A percentile compares a stretch with the other conserved stretches of the same genome.
These are phyloP conservation scores for Thelaira solivaga DNA, from an alignment of 2,888 invertebrate species.

Conservation along the genomic window DNA sequence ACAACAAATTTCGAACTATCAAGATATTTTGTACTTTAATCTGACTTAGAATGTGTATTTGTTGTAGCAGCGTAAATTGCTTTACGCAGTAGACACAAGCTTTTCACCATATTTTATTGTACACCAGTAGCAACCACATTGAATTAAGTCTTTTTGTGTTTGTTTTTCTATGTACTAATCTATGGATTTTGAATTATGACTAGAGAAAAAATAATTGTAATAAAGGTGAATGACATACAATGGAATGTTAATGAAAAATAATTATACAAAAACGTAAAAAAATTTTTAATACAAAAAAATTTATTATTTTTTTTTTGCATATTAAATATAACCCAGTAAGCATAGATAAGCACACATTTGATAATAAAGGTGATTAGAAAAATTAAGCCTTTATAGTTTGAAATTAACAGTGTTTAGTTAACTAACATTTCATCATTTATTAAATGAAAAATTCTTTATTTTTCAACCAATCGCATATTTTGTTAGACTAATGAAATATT, in stretches of 20 bases:
- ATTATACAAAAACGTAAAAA: neutral
- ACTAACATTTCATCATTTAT: too few relatives aligned
- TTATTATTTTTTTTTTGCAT: neutral
- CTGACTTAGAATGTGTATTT: slow-evolving; percentile 18
- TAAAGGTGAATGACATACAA: slow-evolving; percentile 59
- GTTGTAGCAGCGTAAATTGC: neutral
- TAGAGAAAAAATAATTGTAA: slow-evolving; percentile 13
- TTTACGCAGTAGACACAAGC: too few relatives aligned
- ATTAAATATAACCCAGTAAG: too few relatives aligned
- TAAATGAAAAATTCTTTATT: too few relatives aligned
- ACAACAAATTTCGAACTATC: neutral
- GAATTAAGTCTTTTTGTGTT: slow-evolving; percentile 4
- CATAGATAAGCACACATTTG: too few relatives aligned
- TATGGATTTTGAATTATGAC: slow-evolving; percentile 38
- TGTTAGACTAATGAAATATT: too few relatives aligned
- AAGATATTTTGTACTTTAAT: neutral
- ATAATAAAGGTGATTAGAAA: too few relatives aligned
- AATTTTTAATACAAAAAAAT: neutral
- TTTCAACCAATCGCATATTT: too few relatives aligned
- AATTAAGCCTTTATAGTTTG: too few relatives aligned
- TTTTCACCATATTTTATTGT: too few relatives aligned
- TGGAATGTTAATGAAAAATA: slow-evolving; percentile 54
- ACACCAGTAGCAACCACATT: too few relatives aligned
- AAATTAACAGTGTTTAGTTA: too few relatives aligned
- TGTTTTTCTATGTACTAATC: slow-evolving; percentile 22